Evolutionary conservation across 2,113 vertebrate genomes (phyloP), one percentile per base, ranked within the genome.

Genomic region (Prinia subflava): DNA sequence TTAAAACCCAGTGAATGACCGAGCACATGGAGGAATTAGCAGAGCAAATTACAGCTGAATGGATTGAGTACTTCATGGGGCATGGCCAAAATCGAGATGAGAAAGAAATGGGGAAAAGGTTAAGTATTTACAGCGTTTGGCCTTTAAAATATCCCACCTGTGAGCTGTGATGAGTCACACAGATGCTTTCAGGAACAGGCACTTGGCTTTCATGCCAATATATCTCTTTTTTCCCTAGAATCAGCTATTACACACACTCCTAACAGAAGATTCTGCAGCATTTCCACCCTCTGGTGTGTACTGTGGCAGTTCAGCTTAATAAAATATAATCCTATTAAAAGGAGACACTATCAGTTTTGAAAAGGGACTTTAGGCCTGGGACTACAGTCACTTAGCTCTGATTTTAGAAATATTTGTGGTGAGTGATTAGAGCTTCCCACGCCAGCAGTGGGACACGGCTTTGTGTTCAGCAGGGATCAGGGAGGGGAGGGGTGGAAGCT

Each of bases 41-140:
- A 90, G 28, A 93, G 93, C 89, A 94, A 96, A 95, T 89, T 88
- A 42, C 79, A 92, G 87, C 87, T 60, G 90, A 92, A 95, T 19
- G 94, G 94, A 81, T 20, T 87, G 89, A 96, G 60, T 5, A 81
- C 89, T 82, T 96, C 44, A 91, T 87, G 92, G 70, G 82, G 75
- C 92, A 83, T 31, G 77, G 89, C 49, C 60, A 87, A 84, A 96
- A 92, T 16, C 19, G 21, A 67, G 79, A 83, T 83, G 52, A 93
- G 8, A 62, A 83, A 55, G 83, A 56, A 86, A 70, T 7, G 35
- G 31, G 21, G 56, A 57, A 81, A 85, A 49, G 49, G 39, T 39
- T 6, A 88, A 89, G 44, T 23, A 73, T 73, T 86, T 44, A 46
- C 70, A 76, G n/a, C 10, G 25, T 79, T 39, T 83, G 39, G 75